phyloP scores from a whole-genome alignment of 2,888 invertebrate genomes.

The Hirudinaria manillensis region DNA sequence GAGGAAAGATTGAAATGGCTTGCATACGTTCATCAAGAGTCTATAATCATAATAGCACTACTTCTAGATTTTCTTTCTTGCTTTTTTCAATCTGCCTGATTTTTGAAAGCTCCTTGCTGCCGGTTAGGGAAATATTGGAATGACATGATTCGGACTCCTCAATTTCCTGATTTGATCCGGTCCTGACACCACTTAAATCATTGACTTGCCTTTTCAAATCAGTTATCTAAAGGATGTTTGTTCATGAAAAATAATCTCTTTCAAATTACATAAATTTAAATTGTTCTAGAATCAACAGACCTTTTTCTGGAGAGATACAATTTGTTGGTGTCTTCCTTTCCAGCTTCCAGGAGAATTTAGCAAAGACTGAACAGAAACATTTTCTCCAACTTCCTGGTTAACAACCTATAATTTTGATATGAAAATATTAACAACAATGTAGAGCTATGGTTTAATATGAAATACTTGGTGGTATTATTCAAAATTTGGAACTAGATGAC shows the following conservation, averaged over 20 bases:
- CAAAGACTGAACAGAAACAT: conserved; percentile 48
- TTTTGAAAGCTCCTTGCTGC: background rate
- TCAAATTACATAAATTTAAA: too few relatives aligned
- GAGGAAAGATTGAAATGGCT: conserved; percentile 20
- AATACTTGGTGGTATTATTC: background rate
- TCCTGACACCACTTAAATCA: background rate
- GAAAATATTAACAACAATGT: background rate
- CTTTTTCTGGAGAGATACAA: conserved; percentile 50
- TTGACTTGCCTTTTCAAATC: background rate
- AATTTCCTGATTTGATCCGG: background rate
- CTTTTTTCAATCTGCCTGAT: conserved; percentile 11
- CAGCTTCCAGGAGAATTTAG: conserved; percentile 46
- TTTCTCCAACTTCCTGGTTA: conserved; percentile 52
- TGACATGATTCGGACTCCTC: background rate
- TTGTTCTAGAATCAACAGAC: conserved; percentile 38
- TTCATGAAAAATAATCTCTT: too few relatives aligned
- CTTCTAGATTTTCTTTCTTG: conserved; percentile 10
- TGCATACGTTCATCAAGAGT: too few relatives aligned
- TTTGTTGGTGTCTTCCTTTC: conserved; percentile 51
- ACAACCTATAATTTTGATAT: conserved; percentile 44
- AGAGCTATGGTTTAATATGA: too few relatives aligned
- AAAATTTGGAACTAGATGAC: conserved; percentile 37
- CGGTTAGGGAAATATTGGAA: background rate
- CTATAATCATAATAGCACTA: background rate
- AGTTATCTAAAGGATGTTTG: too few relatives aligned